phyloP scores from a whole-genome alignment of 35 echinoderm and acorn worm species.

The Heliocidaris tuberculata region DNA sequence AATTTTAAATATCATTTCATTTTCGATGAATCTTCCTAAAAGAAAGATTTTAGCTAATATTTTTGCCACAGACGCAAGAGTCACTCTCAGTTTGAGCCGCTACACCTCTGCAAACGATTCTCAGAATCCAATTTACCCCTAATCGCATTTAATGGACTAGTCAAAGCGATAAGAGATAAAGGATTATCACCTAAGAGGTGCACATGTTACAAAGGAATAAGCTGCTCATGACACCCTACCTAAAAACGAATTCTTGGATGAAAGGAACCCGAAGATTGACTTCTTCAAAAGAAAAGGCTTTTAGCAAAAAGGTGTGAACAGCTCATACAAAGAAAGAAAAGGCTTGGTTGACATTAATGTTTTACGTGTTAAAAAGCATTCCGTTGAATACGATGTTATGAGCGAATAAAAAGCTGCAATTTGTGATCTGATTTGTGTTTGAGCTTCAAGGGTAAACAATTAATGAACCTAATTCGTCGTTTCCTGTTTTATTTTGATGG shows the following conservation, averaged over 20 bases:
- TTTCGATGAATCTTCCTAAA: too few species aligned
- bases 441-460: neutral
- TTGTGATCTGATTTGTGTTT: slow-evolving; percentile 1
- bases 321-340: neutral
- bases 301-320: neutral
- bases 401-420: neutral
- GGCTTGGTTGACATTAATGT: neutral
- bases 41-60: too few species aligned
- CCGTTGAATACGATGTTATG: neutral
- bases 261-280: neutral
- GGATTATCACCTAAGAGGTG: neutral
- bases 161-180: neutral
- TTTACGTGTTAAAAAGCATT: neutral
- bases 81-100: neutral
- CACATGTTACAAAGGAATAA: neutral
- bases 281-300: neutral
- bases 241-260: neutral
- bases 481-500: neutral
- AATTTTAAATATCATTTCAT: too few species aligned
- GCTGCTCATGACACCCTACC: neutral
- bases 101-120: neutral
- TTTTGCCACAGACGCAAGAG: neutral
- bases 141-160: neutral
- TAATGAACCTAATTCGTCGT: slow-evolving; percentile 1
- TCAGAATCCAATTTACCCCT: neutral